Evolutionary conservation across 2,797 vertebrate genomes (phyloP).

Genomic region (Novumbra hubbsi): DNA sequence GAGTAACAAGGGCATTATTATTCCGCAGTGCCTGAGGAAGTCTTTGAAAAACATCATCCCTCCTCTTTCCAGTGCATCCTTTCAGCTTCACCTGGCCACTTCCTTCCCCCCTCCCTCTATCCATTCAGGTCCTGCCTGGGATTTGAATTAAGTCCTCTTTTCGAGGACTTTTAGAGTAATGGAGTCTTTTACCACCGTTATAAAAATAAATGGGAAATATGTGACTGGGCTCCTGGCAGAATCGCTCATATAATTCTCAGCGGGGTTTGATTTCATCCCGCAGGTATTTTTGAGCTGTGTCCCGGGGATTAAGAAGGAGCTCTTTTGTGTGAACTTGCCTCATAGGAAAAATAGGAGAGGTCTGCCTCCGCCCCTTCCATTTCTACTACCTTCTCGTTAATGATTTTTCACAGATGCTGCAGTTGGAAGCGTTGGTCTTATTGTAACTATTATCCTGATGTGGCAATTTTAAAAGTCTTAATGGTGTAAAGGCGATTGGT

Average conservation of each 20-base stretch:
- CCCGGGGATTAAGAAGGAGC: constrained; percentile 67
- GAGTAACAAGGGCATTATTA: not conserved
- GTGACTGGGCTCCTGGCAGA: constrained; percentile 59
- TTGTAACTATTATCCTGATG: constrained; percentile 31
- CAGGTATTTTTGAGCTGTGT: constrained; percentile 72
- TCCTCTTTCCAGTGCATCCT: constrained; percentile 22
- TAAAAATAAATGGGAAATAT: constrained; percentile 67
- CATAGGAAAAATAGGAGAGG: constrained; percentile 48
- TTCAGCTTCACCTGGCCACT: constrained; percentile 27
- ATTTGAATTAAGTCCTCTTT: constrained; percentile 55
- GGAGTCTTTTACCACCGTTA: constrained; percentile 51
- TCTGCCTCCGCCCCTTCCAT: constrained; percentile 38
- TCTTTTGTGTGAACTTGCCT: constrained; percentile 67
- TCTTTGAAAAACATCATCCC: constrained; percentile 28
- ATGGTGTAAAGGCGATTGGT: constrained; percentile 45
- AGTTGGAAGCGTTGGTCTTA: constrained; percentile 33
- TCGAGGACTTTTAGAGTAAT: constrained; percentile 46
- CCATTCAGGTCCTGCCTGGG: constrained; percentile 52
- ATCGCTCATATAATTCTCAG: constrained; percentile 70
- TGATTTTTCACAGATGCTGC: constrained; percentile 37
- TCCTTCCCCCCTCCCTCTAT: constrained; percentile 17
- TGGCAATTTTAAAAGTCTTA: constrained; percentile 40
- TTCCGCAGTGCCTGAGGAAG: constrained; percentile 28
- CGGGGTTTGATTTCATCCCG: constrained; percentile 76
- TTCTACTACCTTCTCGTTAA: constrained; percentile 50